Conservation (phyloP, 2,113 vertebrate species). For the Chloropsis cyanopogon region DNA sequence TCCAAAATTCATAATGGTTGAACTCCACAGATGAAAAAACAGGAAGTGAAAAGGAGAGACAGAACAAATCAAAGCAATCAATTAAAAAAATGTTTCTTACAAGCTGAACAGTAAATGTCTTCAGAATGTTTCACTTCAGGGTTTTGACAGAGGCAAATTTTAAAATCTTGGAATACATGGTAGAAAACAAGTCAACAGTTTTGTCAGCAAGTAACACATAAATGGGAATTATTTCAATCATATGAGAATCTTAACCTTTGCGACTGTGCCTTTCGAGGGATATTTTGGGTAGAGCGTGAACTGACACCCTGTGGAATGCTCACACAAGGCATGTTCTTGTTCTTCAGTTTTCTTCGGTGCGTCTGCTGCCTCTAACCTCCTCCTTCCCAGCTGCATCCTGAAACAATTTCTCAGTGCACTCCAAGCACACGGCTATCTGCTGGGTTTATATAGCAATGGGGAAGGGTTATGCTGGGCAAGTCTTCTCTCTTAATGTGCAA, state of each 20-base stretch:
- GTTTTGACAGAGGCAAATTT: conserved; percentile 10
- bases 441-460: not conserved
- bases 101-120: conserved; percentile 15
- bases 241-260: conserved; percentile 31
- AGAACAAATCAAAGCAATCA: conserved; percentile 32
- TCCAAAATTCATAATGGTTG: not conserved
- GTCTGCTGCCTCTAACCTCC: not conserved
- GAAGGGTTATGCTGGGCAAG: not conserved
- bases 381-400: not conserved
- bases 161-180: conserved; percentile 17
- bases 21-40: conserved; percentile 6
- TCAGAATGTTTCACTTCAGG: not conserved
- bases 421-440: not conserved
- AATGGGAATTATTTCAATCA: conserved; percentile 31
- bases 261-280: conserved; percentile 15
- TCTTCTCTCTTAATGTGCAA: not conserved
- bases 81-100: not conserved
- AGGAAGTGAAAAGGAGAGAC: conserved; percentile 12
- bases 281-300: not conserved
- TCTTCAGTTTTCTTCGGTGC: not conserved
- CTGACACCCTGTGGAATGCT: not conserved
- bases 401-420: not conserved
- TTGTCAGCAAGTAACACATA: conserved; percentile 32
- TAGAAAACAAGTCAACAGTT: conserved; percentile 36
- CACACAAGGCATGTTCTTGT: not conserved